A percentile compares a stretch with the other conserved stretches of the same genome.
phyloP scores from a whole-genome alignment of 2,888 invertebrate genomes.

The Yponomeuta cagnagella region DNA sequence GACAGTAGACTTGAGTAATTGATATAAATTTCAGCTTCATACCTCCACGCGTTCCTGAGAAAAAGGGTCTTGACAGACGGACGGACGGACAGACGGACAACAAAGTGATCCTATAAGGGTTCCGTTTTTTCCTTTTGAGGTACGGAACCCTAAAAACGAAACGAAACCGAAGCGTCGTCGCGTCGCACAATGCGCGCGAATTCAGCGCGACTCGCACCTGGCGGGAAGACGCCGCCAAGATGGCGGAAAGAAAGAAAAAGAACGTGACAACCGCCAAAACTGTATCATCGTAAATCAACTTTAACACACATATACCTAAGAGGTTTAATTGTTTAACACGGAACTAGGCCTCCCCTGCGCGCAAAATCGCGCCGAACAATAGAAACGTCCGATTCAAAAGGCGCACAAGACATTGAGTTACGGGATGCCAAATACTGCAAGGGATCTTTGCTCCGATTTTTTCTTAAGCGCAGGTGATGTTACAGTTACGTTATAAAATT shows the following conservation, averaged over 20 bases:
- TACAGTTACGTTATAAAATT: conserved; percentile 50
- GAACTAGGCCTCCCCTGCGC: conserved; percentile 36
- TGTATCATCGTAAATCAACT: conserved; percentile 47
- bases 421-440: conserved; percentile 58
- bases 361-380: conserved; percentile 44
- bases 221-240: conserved; percentile 41
- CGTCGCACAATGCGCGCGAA: conserved; percentile 40
- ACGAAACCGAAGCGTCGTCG: conserved; percentile 49
- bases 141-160: no score
- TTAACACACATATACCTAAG: conserved; percentile 54
- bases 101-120: no score
- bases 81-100: no score
- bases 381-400: conserved; percentile 40
- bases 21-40: no score
- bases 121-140: no score
- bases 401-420: conserved; percentile 65
- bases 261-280: conserved; percentile 43
- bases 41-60: no score
- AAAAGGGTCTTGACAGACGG: no score
- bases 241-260: not conserved
- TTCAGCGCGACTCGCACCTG: conserved; percentile 61
- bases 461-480: conserved; percentile 62
- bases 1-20: no score
- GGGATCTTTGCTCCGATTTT: conserved; percentile 48
- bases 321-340: conserved; percentile 52